Evolutionary conservation across 2,113 vertebrate genomes (phyloP), one percentile per base, ranked within the genome.

Genomic region (Tylochromis polylepis): DNA sequence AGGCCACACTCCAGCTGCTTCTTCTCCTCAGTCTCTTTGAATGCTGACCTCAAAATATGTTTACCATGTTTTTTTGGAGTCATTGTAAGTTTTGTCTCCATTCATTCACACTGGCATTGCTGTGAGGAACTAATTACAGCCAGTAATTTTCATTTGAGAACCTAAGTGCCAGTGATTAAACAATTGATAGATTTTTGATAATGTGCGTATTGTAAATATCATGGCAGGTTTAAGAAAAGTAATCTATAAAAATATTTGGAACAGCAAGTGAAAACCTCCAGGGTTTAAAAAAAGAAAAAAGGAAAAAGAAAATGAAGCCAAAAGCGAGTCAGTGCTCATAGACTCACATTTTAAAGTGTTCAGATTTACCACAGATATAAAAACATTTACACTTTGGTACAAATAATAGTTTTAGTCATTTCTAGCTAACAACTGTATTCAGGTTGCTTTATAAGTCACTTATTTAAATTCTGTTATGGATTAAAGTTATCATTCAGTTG

Each of bases 1-100:
- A 77, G 18, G 67, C 82, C 83, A 86, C 79, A 65, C 82, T 85
- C 58, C 15, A 12, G 90, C 86, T 82, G 53, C 34, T 77, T 84
- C 79, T 79, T 85, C 22, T 82, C n/a, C 31, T 78, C 59, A 7
- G 36, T 79, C 53, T 83, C 67, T 87, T 85, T 65, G 84, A 82
- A 85, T 87, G 43, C 83, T 77, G 60, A 85, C 38, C 56, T 70
- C 51, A 41, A 55, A 53, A 56, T 65, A 59, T 77, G 16, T 56
- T 67, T 70, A 65, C 34, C 58, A 79, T 59, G 9, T 38, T 43
- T 43, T 43, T 43, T 43, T 41, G 41, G 41, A 43, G 41, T 10
- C 3, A 11, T 3, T 43, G 12, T 24, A 70, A 43, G 38, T 43
- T 70, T 43, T 43, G n/a, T 43, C 38, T 70, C 62, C 36, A 43